Conservation (phyloP, 2,888 invertebrate genomes). For the Polymixis lichenea region DNA sequence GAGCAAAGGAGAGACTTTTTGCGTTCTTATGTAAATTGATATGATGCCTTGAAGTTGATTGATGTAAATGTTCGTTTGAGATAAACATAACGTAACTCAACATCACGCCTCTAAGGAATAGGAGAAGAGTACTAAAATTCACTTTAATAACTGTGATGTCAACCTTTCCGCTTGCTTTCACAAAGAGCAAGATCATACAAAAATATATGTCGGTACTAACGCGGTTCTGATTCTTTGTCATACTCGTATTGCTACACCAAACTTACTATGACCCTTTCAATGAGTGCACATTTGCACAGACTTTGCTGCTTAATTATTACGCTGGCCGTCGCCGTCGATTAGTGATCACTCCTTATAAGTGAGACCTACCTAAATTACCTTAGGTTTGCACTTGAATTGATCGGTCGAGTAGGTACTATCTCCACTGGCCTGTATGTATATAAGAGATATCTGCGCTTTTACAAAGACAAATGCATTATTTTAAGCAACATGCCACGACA, state of each 20-base stretch:
- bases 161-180: background rate
- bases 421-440: too few relatives aligned
- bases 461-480: too few relatives aligned
- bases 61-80: slow-evolving; percentile 40
- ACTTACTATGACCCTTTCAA: background rate
- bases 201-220: too few relatives aligned
- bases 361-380: background rate
- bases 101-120: slow-evolving; percentile 4
- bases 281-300: background rate
- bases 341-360: background rate
- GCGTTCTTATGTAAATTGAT: slow-evolving; percentile 41
- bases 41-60: slow-evolving; percentile 48
- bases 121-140: background rate
- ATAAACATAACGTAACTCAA: slow-evolving; percentile 6
- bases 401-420: background rate
- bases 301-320: too few relatives aligned
- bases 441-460: too few relatives aligned
- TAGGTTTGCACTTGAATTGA: background rate
- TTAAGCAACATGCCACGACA: too few relatives aligned
- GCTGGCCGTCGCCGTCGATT: background rate
- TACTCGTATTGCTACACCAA: background rate
- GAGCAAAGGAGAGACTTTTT: slow-evolving; percentile 18
- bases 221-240: background rate
- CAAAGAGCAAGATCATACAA: background rate
- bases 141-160: background rate